Percentiles rank a stretch among this genome's conserved stretches.
Conservation (phyloP, 2,888 invertebrate species). For the Cantharis nigra region DNA sequence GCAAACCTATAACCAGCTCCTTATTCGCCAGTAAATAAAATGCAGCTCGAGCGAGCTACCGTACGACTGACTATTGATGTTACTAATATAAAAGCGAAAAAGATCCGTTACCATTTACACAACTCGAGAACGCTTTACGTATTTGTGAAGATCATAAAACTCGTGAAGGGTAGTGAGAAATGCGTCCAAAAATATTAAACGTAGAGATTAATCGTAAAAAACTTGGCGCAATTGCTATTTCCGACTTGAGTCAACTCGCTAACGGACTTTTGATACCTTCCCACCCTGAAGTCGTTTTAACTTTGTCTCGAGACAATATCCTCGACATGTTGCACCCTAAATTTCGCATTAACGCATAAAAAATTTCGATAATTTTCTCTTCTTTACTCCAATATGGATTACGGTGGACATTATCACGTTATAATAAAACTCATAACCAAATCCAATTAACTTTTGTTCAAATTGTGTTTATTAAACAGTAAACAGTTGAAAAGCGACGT, state of each 20-base stretch:
- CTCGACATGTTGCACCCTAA: conserved; percentile 26
- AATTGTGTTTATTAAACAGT: conserved; percentile 50
- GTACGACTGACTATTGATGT: conserved; percentile 4
- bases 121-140: conserved; percentile 17
- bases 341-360: conserved; percentile 22
- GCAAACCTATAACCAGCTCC: conserved; percentile 29
- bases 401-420: not conserved
- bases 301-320: conserved; percentile 26
- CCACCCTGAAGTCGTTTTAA: conserved; percentile 31
- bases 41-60: conserved; percentile 19
- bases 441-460: conserved; percentile 39
- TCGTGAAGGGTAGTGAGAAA: conserved; percentile 31
- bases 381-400: not conserved
- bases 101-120: not conserved
- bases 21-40: conserved; percentile 26
- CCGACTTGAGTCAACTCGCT: conserved; percentile 30
- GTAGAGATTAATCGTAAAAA: conserved; percentile 39
- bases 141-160: conserved; percentile 34
- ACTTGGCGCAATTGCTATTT: conserved; percentile 30
- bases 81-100: not conserved
- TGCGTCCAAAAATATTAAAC: conserved; percentile 37
- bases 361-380: conserved; percentile 1
- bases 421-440: not conserved
- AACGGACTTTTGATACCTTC: conserved; percentile 37
- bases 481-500: conserved; percentile 56